These are phyloP conservation scores for Artemia franciscana DNA, from an alignment of 1,140 invertebrate genomes.

Conservation along the genomic window DNA sequence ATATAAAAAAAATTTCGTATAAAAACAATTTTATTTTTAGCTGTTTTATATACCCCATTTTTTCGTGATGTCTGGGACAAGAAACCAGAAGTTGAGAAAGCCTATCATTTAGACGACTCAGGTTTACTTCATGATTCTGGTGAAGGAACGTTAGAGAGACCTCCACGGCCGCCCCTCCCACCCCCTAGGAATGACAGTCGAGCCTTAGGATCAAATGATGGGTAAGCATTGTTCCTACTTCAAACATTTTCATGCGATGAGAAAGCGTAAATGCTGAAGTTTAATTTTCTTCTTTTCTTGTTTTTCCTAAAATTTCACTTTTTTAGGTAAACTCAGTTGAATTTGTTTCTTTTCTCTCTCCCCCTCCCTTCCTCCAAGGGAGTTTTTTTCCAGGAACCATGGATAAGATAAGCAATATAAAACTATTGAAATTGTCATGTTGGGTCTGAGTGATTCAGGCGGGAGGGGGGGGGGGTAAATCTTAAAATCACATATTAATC, in stretches of 20 bases:
- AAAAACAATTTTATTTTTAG: conserved; percentile 29
- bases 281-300: conserved; percentile 5
- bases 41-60: conserved; percentile 82
- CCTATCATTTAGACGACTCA: conserved; percentile 67
- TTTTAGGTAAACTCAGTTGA: not conserved
- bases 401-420: no score
- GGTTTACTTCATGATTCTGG: conserved; percentile 33
- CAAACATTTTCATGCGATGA: conserved; percentile 14
- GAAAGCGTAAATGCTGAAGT: not conserved
- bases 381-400: no score
- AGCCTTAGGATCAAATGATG: conserved; percentile 20
- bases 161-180: conserved; percentile 34
- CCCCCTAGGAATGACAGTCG: conserved; percentile 24
- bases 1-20: no score
- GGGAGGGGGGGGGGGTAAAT: no score
- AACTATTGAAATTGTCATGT: no score
- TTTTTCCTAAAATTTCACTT: conserved; percentile 1
- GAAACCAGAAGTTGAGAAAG: conserved; percentile 79
- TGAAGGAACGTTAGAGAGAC: conserved; percentile 39
- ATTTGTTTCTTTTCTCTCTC: not conserved
- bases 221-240: conserved; percentile 16
- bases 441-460: no score
- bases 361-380: no score
- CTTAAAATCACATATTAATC: no score
- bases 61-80: conserved; percentile 89